A percentile compares a stretch with the other conserved stretches of the same genome.
Conservation (phyloP, 2,797 vertebrate species). For the Ceryle rudis region DNA sequence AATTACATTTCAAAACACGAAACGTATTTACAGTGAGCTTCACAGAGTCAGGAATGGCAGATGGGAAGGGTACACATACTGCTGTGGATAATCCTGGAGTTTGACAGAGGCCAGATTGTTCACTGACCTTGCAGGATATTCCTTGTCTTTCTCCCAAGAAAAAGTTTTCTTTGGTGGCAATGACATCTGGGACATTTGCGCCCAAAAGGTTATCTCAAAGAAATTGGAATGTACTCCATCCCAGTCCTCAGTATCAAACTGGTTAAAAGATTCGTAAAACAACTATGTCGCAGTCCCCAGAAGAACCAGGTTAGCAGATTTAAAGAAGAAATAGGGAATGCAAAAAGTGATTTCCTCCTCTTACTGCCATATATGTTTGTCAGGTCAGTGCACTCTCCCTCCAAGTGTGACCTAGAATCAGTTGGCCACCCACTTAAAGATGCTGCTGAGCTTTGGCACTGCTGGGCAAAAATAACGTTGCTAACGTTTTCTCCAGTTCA, state of each 20-base stretch:
- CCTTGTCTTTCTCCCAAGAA: background rate
- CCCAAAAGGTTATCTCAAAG: background rate
- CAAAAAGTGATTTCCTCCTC: background rate
- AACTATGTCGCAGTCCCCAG: background rate
- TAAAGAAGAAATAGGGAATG: background rate
- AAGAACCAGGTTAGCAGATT: background rate
- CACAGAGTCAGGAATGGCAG: slow-evolving; percentile 51
- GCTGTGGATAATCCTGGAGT: slow-evolving; percentile 53
- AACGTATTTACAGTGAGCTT: slow-evolving; percentile 59
- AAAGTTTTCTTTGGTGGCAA: background rate
- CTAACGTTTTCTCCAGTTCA: background rate
- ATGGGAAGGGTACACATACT: slow-evolving; percentile 44
- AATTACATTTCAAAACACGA: slow-evolving; percentile 66
- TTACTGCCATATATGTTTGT: background rate
- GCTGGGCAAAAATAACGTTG: background rate
- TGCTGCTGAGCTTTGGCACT: background rate
- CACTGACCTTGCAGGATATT: slow-evolving; percentile 15
- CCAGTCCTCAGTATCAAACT: background rate
- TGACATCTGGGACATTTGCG: background rate
- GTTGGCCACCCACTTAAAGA: background rate
- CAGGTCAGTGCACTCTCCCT: background rate
- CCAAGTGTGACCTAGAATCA: background rate
- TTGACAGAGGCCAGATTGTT: slow-evolving; percentile 1
- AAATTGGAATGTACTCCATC: background rate
- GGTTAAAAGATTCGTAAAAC: background rate